Conservation (phyloP, 2,888 invertebrate species). For the Crepidodera aurea region DNA sequence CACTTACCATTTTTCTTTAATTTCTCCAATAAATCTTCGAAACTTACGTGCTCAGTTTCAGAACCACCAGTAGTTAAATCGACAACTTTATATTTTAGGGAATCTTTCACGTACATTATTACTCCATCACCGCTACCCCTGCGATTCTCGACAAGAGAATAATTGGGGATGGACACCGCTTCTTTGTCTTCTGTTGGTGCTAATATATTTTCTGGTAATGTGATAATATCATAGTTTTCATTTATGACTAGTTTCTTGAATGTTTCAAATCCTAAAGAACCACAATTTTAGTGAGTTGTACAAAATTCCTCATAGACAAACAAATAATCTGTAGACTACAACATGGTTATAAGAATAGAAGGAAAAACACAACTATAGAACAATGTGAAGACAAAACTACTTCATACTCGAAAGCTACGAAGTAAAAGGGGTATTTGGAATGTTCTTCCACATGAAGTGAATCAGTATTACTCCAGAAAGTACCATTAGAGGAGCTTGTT, state of each 20-base stretch:
- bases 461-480: too few species aligned
- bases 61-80: slow-evolving; percentile 48
- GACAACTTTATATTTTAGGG: slow-evolving; percentile 53
- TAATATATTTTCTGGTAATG: slow-evolving; percentile 51
- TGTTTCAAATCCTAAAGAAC: slow-evolving; percentile 50
- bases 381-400: too few species aligned
- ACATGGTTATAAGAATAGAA: too few species aligned
- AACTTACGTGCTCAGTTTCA: slow-evolving; percentile 45
- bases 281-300: not conserved
- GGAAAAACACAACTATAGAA: too few species aligned
- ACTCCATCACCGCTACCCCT: slow-evolving; percentile 53
- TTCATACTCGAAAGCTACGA: too few species aligned
- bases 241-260: slow-evolving; percentile 52
- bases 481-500: too few species aligned
- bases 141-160: slow-evolving; percentile 51
- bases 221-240: slow-evolving; percentile 53
- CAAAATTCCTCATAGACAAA: too few species aligned
- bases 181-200: slow-evolving; percentile 52
- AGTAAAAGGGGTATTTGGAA: too few species aligned
- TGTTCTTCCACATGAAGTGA: too few species aligned
- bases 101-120: slow-evolving; percentile 52
- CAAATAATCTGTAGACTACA: too few species aligned
- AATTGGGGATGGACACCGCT: slow-evolving; percentile 51
- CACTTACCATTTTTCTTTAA: slow-evolving; percentile 48
- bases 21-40: slow-evolving; percentile 50